Base-by-base conservation (phyloP, 2,797 vertebrate species). In the Syngnathus rostellatus region DNA sequence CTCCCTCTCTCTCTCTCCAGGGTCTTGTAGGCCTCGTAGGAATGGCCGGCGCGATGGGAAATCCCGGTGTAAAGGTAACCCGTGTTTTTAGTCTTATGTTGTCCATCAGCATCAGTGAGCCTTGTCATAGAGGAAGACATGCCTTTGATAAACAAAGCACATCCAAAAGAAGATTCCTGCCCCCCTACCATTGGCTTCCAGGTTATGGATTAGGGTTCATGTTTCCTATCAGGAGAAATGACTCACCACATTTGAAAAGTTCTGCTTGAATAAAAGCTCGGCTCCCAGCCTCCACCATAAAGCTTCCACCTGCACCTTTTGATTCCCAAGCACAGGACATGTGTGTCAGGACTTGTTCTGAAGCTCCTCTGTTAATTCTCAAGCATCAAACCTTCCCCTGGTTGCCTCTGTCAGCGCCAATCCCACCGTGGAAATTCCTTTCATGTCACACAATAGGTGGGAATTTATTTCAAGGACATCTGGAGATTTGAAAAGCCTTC, bases 31-130 rank as follows among this genome's bases (percentile, higher is more conserved):
- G 95, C 62, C 86, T 93, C 83, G 89, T 92, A 68, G 95, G 95
- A 81, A 90, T 93, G 77, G 79, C 81, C 77, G 95, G 95, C 14
- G 80, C 85, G 17, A 76, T 90, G 62, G 95, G 95, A 86, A 89
- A 82, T 82, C 81, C 87, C 41, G 94, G 95, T 72, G 95, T 97
- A 92, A 98, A 98, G 94, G 95, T 97, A 91, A 85, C 72, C 48
- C 60, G 68, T 79, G 69, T 71, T 75, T 79, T 82, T 80, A 68
- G 77, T 70, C 72, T 90, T 89, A 89, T 72, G 53, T 73, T 86
- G 86, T 89, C 89, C 86, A 72, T 73, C 81, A 73, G 69, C 73
- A 79, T 88, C 74, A 78, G 77, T 75, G 62, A 64, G 66, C 63
- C 78, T 71, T 21, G 68, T 75, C 81, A 78, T 58, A 53, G 50